Percentiles rank a stretch among this genome's conserved stretches.
Conservation (phyloP, 2,888 invertebrate species). For the Proisotoma minuta region DNA sequence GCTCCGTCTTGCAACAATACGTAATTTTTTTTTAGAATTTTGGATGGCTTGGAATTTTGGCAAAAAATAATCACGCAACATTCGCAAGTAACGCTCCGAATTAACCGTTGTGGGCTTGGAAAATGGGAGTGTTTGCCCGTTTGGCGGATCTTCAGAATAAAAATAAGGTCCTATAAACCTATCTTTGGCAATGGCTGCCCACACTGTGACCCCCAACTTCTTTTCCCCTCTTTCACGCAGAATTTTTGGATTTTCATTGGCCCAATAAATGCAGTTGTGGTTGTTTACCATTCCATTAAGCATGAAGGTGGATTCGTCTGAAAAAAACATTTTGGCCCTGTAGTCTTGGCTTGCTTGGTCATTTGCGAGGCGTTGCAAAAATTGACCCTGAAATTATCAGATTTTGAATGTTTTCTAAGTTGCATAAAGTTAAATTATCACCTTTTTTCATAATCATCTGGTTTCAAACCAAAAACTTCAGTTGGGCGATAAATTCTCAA, state of each 20-base stretch:
- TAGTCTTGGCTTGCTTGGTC: too few relatives aligned
- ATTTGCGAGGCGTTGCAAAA: too few relatives aligned
- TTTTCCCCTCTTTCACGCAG: background rate
- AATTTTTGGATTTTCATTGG: background rate
- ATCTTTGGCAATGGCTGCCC: background rate
- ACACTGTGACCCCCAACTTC: background rate
- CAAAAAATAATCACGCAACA: background rate
- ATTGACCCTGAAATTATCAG: too few relatives aligned
- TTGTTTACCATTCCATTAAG: background rate
- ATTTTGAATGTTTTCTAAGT: too few relatives aligned
- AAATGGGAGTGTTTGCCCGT: constrained; percentile 9
- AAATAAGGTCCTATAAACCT: constrained; percentile 5
- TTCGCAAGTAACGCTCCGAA: background rate
- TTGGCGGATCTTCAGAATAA: too few relatives aligned
- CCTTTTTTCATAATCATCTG: too few relatives aligned
- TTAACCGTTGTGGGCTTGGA: too few relatives aligned
- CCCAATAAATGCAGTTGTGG: background rate
- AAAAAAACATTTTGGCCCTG: background rate
- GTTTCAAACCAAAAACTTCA: too few relatives aligned
- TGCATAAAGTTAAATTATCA: too few relatives aligned
- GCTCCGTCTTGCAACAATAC: background rate
- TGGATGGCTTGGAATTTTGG: background rate
- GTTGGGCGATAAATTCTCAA: too few relatives aligned
- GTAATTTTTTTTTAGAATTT: background rate
- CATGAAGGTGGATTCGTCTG: background rate